These are phyloP conservation scores for Clarias gariepinus DNA, from an alignment of 2,113 vertebrate species.

Conservation along the genomic window DNA sequence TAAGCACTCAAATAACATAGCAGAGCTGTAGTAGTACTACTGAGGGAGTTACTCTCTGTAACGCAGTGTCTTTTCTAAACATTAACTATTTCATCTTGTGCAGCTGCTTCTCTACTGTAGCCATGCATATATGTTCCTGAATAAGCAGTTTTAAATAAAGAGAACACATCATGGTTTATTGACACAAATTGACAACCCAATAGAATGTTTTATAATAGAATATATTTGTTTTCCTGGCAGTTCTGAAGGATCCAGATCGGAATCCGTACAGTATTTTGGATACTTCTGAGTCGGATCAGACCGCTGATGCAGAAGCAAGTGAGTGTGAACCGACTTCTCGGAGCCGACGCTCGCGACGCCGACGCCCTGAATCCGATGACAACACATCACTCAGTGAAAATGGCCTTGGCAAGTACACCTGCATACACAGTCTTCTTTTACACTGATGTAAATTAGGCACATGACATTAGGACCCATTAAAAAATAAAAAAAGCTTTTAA, in stretches of 20 bases:
- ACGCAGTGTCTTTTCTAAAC: background rate
- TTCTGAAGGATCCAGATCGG: constrained; percentile 87
- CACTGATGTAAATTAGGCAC: background rate
- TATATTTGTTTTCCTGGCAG: constrained; percentile 59
- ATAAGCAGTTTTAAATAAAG: background rate
- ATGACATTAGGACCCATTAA: background rate
- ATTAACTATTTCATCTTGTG: background rate
- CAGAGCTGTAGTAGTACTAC: too few species aligned
- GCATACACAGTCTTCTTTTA: background rate
- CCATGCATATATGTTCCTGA: background rate
- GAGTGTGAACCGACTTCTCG: constrained; percentile 87
- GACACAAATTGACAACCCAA: background rate
- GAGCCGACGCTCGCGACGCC: constrained; percentile 88
- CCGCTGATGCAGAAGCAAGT: constrained; percentile 92
- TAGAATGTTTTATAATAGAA: background rate
- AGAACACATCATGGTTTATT: background rate
- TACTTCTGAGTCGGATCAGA: constrained; percentile 97
- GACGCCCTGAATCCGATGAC: constrained; percentile 95
- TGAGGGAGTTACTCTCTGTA: too few species aligned
- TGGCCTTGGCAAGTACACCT: constrained; percentile 84
- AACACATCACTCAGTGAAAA: constrained; percentile 95
- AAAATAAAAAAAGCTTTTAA: background rate
- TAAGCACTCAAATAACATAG: too few species aligned
- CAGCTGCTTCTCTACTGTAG: background rate
- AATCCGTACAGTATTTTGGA: constrained; percentile 88